Conservation (phyloP, 2,797 vertebrate species). For the Podarcis lilfordi region DNA sequence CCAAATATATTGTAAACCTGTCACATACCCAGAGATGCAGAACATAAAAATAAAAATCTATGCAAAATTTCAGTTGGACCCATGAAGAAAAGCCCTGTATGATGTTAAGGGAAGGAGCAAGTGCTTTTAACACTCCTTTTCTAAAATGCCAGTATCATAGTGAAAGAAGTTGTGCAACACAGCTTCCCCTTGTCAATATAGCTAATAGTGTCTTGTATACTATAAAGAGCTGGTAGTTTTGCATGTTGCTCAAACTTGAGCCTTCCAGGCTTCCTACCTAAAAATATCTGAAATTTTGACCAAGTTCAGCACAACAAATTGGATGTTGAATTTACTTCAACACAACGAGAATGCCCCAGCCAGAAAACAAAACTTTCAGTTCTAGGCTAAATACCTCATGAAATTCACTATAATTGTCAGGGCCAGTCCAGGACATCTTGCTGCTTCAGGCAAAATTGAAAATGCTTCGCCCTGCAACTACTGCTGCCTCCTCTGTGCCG, state of each 20-base stretch:
- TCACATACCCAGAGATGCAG: not conserved
- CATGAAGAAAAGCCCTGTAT: not conserved
- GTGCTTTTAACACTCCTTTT: not conserved
- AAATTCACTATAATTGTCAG: not conserved
- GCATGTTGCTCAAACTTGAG: slow-evolving; percentile 61
- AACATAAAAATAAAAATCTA: not conserved
- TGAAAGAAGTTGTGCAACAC: slow-evolving; percentile 23
- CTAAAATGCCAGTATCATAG: slow-evolving; percentile 43
- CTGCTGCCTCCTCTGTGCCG: too few species aligned
- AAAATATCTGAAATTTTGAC: not conserved
- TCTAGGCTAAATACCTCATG: not conserved
- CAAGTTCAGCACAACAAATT: not conserved
- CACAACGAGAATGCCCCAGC: not conserved
- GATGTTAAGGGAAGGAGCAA: not conserved
- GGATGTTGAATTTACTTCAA: not conserved
- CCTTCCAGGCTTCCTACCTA: slow-evolving; percentile 58
- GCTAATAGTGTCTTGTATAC: slow-evolving; percentile 58
- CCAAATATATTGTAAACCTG: not conserved
- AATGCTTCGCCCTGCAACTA: too few species aligned
- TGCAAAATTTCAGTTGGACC: not conserved
- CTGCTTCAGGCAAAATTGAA: too few species aligned
- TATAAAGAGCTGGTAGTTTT: slow-evolving; percentile 72
- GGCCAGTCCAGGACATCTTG: too few species aligned
- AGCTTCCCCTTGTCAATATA: slow-evolving; percentile 46
- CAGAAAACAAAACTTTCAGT: not conserved